Conservation (phyloP, 2,888 invertebrate genomes). For the Spilosoma lubricipeda region DNA sequence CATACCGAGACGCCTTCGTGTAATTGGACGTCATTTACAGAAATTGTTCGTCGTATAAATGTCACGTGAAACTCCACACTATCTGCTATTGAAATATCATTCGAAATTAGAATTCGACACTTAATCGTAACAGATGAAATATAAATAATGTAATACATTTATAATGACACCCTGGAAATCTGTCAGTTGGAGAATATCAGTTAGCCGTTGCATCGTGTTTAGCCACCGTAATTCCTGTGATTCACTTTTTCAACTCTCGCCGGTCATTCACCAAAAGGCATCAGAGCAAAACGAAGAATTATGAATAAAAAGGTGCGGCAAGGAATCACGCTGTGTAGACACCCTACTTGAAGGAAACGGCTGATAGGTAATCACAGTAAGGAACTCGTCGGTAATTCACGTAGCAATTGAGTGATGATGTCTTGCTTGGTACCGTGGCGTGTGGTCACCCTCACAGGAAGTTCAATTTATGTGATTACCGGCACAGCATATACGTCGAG, state of each 20-base stretch:
- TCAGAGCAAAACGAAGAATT: slow-evolving; percentile 76
- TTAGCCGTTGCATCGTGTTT: slow-evolving; percentile 67
- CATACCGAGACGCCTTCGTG: slow-evolving; percentile 76
- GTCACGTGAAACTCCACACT: slow-evolving; percentile 60
- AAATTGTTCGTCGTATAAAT: slow-evolving; percentile 74
- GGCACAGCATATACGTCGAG: slow-evolving; percentile 54
- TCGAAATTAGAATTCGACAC: slow-evolving; percentile 22
- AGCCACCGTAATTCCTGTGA: slow-evolving; percentile 83
- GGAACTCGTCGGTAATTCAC: slow-evolving; percentile 55
- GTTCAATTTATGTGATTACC: slow-evolving; percentile 63
- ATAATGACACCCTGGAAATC: slow-evolving; percentile 40
- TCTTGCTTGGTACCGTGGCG: slow-evolving; percentile 67
- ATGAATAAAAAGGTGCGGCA: slow-evolving; percentile 81
- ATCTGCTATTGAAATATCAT: slow-evolving; percentile 41
- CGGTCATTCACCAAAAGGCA: slow-evolving; percentile 83
- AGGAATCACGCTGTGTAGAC: slow-evolving; percentile 82
- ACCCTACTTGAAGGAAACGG: slow-evolving; percentile 73
- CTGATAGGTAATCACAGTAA: slow-evolving; percentile 65
- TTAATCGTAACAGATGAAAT: slow-evolving; percentile 15
- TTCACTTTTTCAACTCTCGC: slow-evolving; percentile 79
- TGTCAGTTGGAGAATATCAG: slow-evolving; percentile 66
- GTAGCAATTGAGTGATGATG: slow-evolving; percentile 63
- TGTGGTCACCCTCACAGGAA: slow-evolving; percentile 77
- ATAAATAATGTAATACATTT: slow-evolving; percentile 26
- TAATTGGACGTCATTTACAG: slow-evolving; percentile 81